These are phyloP conservation scores for Ditula angustiorana DNA, from an alignment of 2,888 invertebrate genomes.

Conservation along the genomic window DNA sequence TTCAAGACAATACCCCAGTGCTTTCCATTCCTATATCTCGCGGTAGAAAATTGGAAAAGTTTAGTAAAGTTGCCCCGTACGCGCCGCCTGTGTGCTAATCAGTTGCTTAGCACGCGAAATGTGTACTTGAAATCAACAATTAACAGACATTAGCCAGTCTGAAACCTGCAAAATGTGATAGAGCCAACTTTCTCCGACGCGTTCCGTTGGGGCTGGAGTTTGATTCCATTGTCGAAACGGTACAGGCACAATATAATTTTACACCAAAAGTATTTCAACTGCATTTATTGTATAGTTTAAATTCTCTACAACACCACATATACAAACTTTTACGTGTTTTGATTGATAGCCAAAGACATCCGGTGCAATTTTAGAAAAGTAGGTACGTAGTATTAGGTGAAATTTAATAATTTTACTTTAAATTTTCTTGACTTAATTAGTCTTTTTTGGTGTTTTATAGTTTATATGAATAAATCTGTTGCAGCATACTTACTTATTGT, in stretches of 20 bases:
- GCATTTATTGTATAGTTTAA: background rate
- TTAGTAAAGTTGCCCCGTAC: constrained; percentile 62
- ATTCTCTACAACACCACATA: too few relatives aligned
- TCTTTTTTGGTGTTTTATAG: too few relatives aligned
- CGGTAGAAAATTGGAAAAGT: constrained; percentile 78
- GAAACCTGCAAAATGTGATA: constrained; percentile 63
- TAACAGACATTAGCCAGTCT: constrained; percentile 65
- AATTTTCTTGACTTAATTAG: too few relatives aligned
- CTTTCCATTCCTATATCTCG: constrained; percentile 26
- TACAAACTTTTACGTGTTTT: too few relatives aligned
- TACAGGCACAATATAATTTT: background rate
- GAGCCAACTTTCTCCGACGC: constrained; percentile 64
- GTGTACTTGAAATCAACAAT: constrained; percentile 67
- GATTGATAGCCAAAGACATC: too few relatives aligned
- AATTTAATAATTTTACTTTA: too few relatives aligned
- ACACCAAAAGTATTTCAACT: background rate
- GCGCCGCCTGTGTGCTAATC: constrained; percentile 69
- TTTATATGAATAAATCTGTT: too few relatives aligned
- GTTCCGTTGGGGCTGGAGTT: constrained; percentile 56
- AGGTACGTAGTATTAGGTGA: too few relatives aligned
- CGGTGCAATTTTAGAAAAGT: too few relatives aligned
- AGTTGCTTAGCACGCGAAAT: constrained; percentile 65
- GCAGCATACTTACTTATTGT: too few relatives aligned
- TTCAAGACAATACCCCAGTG: constrained; percentile 31
- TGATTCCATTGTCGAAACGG: constrained; percentile 47